Percentiles rank a stretch among this genome's conserved stretches.
Evolutionary conservation across 2,797 vertebrate genomes (phyloP).

Genomic region (Tenualosa thibaudeaui): DNA sequence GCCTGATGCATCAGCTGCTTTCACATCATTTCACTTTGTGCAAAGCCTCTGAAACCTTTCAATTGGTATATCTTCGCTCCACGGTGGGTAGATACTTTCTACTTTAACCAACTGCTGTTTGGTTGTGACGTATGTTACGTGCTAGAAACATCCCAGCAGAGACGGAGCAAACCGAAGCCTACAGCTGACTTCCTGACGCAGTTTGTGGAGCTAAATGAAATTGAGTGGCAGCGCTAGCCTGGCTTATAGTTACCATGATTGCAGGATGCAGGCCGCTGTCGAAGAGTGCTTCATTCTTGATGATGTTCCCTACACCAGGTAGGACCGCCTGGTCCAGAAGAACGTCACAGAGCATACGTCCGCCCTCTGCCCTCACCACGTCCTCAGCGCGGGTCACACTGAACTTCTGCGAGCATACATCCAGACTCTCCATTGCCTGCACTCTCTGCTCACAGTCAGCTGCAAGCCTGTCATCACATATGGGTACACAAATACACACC

Average conservation of each 20-base stretch:
- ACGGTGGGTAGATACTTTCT: no score
- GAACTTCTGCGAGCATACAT: constrained; percentile 88
- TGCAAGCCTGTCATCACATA: constrained; percentile 72
- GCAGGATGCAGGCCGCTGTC: constrained; percentile 88
- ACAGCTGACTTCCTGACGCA: no score
- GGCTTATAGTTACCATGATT: constrained; percentile 72
- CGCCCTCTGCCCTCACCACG: constrained; percentile 75
- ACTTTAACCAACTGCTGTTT: no score
- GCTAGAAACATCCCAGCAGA: no score
- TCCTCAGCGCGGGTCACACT: constrained; percentile 77
- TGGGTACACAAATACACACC: constrained; percentile 45
- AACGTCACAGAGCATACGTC: constrained; percentile 88
- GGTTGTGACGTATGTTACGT: no score
- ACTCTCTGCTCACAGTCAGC: constrained; percentile 80
- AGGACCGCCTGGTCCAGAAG: constrained; percentile 89
- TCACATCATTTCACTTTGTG: no score
- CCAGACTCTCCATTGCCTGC: constrained; percentile 79
- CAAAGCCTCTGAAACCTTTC: no score
- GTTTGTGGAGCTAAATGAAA: no score
- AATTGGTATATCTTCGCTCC: no score
- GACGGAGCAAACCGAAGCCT: no score
- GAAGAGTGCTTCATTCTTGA: constrained; percentile 95
- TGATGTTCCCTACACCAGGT: constrained; percentile 96
- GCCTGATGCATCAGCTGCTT: no score
- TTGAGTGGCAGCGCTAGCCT: neutral